phyloP scores from a whole-genome alignment of 2,888 invertebrate genomes.

The Dermolepida albohirtum region DNA sequence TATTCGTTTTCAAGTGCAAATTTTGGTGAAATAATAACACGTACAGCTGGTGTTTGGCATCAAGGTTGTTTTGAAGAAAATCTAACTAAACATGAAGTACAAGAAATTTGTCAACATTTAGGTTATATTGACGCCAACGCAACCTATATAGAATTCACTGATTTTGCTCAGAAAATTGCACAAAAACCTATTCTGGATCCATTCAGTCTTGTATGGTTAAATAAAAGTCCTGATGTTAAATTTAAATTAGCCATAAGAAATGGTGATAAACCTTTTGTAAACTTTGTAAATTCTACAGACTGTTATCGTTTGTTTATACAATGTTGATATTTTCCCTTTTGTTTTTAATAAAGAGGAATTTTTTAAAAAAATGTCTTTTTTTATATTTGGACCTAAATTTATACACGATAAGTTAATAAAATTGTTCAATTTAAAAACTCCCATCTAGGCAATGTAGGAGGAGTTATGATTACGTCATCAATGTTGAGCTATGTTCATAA shows the following conservation, averaged over 20 bases:
- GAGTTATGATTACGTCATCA: too few relatives aligned
- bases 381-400: too few relatives aligned
- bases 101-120: constrained; percentile 72
- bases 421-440: too few relatives aligned
- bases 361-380: too few relatives aligned
- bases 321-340: constrained; percentile 49
- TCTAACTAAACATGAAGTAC: constrained; percentile 69
- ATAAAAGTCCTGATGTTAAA: constrained; percentile 46
- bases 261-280: constrained; percentile 58
- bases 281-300: constrained; percentile 53
- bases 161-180: constrained; percentile 35
- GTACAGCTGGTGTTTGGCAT: constrained; percentile 78
- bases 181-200: constrained; percentile 53
- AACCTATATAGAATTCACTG: constrained; percentile 51
- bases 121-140: constrained; percentile 72
- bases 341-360: too few relatives aligned
- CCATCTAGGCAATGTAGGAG: too few relatives aligned
- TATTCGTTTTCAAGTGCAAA: constrained; percentile 64
- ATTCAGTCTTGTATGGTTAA: constrained; percentile 59
- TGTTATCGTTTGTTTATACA: constrained; percentile 60
- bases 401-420: too few relatives aligned
- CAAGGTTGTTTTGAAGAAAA: constrained; percentile 74
- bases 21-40: constrained; percentile 75
- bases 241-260: constrained; percentile 55
- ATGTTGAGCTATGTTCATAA: too few relatives aligned